Evolutionary conservation across 1,140 invertebrate genomes (phyloP).

Genomic region (Drosophila tropicalis): DNA sequence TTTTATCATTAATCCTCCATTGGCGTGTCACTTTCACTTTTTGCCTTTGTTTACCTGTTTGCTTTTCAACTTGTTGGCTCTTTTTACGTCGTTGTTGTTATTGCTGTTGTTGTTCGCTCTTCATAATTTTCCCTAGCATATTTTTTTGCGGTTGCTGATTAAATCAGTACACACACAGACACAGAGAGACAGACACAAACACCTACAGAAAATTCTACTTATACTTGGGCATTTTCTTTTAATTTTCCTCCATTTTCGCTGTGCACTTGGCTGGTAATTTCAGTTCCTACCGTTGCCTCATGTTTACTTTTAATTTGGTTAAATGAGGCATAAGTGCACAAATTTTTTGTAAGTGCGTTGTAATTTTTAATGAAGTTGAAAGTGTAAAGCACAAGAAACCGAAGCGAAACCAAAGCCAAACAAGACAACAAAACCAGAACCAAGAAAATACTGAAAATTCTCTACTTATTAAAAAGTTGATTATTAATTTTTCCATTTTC

Average conservation of each 20-base stretch:
- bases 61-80: constrained; percentile 12
- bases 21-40: constrained; percentile 73
- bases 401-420: constrained; percentile 4
- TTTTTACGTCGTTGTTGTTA: background rate
- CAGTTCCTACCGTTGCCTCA: constrained; percentile 21
- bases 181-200: constrained; percentile 17
- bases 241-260: constrained; percentile 45
- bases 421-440: background rate
- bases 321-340: constrained; percentile 79
- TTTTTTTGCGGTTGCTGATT: constrained; percentile 67
- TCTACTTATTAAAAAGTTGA: background rate
- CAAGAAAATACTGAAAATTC: background rate
- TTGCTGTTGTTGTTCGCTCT: constrained; percentile 18
- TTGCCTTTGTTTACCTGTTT: constrained; percentile 51
- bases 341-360: constrained; percentile 71
- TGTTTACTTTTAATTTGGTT: constrained; percentile 82
- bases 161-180: constrained; percentile 53
- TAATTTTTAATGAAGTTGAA: constrained; percentile 75
- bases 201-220: constrained; percentile 5
- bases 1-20: constrained; percentile 35
- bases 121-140: constrained; percentile 71
- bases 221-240: constrained; percentile 45
- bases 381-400: constrained; percentile 14
- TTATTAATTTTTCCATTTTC: constrained; percentile 23
- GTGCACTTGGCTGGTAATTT: constrained; percentile 44